Conservation (phyloP, 2,888 invertebrate genomes). For the Eudasyphora cyanicolor region DNA sequence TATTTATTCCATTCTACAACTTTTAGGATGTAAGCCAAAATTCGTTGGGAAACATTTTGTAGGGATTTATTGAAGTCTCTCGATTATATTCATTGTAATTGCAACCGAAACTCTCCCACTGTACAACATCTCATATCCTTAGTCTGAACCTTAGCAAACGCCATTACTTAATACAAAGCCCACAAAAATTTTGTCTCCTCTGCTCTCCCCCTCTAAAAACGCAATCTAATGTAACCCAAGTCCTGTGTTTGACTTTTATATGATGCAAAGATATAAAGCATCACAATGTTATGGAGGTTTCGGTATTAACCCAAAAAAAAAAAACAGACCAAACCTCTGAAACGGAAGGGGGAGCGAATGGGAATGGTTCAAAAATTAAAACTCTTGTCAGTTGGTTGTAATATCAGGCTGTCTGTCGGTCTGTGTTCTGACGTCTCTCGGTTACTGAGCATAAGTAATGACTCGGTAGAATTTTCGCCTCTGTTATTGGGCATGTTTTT, state of each 20-base stretch:
- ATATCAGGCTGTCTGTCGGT: constrained; percentile 3
- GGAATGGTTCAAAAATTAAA: constrained; percentile 11
- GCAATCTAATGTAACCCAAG: neutral
- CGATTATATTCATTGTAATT: too few relatives aligned
- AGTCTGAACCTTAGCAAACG: neutral
- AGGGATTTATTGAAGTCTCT: too few relatives aligned
- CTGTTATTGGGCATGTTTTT: constrained; percentile 8
- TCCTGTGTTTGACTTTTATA: neutral
- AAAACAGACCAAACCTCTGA: neutral
- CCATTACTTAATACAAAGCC: neutral
- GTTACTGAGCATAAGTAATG: constrained; percentile 5
- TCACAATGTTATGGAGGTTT: neutral
- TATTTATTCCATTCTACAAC: too few relatives aligned
- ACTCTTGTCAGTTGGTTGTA: constrained; percentile 23
- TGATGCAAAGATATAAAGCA: neutral
- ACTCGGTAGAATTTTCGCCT: neutral
- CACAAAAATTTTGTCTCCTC: neutral
- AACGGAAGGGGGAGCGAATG: neutral
- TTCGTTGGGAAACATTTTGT: too few relatives aligned
- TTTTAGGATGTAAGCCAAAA: too few relatives aligned
- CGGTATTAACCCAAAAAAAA: neutral
- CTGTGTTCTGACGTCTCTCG: neutral
- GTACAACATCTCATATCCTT: neutral
- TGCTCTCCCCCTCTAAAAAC: neutral
- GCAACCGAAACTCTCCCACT: too few relatives aligned